Percentiles rank a stretch among this genome's conserved stretches.
These are phyloP conservation scores for Penaeus chinensis DNA, from an alignment of 1,140 invertebrate genomes.

Conservation along the genomic window DNA sequence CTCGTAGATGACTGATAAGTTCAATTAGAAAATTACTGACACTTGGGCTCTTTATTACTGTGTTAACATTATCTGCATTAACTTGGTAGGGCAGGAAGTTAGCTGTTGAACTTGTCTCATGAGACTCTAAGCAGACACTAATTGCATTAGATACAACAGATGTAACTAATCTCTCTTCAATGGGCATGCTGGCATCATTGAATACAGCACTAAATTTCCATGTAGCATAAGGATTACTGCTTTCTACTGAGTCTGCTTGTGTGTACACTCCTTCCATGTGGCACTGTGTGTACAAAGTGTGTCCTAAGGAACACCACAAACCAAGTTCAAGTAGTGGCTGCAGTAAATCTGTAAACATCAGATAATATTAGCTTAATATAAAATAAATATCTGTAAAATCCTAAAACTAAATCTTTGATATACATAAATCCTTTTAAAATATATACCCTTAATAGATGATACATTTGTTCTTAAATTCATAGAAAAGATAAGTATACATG, in stretches of 20 bases:
- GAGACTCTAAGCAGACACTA: conserved; percentile 14
- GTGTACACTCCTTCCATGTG: conserved; percentile 47
- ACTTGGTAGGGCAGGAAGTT: conserved; percentile 14
- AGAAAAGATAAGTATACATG: too few relatives aligned
- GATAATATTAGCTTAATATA: neutral
- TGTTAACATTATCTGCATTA: neutral
- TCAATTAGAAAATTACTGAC: conserved; percentile 12
- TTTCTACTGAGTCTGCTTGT: neutral
- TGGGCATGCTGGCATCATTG: conserved; percentile 45
- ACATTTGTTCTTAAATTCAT: too few relatives aligned
- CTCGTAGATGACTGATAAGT: conserved; percentile 44
- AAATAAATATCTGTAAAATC: neutral
- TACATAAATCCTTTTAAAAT: too few relatives aligned
- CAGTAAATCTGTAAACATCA: conserved; percentile 34
- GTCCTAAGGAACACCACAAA: conserved; percentile 34
- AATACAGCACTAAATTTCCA: conserved; percentile 57
- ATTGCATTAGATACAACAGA: conserved; percentile 26
- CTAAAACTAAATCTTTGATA: too few relatives aligned
- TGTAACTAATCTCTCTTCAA: conserved; percentile 30
- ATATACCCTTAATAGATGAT: too few relatives aligned
- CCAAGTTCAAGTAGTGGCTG: conserved; percentile 34
- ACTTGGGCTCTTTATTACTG: neutral
- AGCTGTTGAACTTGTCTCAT: neutral
- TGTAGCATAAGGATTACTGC: conserved; percentile 20
- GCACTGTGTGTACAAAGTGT: conserved; percentile 48